These are phyloP conservation scores for Lochmaea crataegi DNA, from an alignment of 2,888 invertebrate species.

Conservation along the genomic window DNA sequence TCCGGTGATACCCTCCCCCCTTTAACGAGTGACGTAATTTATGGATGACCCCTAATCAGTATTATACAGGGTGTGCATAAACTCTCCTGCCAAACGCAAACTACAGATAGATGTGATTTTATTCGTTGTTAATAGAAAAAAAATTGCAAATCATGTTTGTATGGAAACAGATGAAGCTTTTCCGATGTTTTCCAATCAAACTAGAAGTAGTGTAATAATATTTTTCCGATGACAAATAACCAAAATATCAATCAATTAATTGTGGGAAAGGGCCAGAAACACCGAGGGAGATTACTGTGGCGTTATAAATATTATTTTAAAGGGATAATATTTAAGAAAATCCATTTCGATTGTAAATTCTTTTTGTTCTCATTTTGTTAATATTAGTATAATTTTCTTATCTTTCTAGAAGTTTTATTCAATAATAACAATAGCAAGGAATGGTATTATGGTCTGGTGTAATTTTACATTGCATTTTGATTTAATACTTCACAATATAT, in stretches of 20 bases:
- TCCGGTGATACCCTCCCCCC: too few relatives aligned
- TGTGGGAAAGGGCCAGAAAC: constrained; percentile 43
- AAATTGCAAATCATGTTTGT: constrained; percentile 18
- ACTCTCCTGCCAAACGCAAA: not conserved
- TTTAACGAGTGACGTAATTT: too few relatives aligned
- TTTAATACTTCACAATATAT: too few relatives aligned
- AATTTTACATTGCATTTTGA: too few relatives aligned
- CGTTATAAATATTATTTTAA: not conserved
- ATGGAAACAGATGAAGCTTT: constrained; percentile 3
- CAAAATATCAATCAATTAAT: constrained; percentile 55
- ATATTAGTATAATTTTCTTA: too few relatives aligned
- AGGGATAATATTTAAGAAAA: not conserved
- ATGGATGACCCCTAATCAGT: too few relatives aligned
- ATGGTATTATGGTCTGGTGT: too few relatives aligned
- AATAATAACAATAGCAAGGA: too few relatives aligned
- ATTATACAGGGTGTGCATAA: too few relatives aligned
- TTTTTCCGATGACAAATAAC: constrained; percentile 55
- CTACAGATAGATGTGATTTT: too few relatives aligned
- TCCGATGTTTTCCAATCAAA: not conserved
- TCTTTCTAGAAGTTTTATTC: too few relatives aligned
- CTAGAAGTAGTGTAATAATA: constrained; percentile 34
- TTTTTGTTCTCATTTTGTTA: too few relatives aligned
- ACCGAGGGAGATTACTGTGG: constrained; percentile 40
- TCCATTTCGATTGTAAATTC: not conserved
- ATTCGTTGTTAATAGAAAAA: not conserved